Evolutionary conservation across 2,888 invertebrate species (phyloP), one percentile per base, ranked within the genome.

Genomic region (Lycophotia porphyrea): DNA sequence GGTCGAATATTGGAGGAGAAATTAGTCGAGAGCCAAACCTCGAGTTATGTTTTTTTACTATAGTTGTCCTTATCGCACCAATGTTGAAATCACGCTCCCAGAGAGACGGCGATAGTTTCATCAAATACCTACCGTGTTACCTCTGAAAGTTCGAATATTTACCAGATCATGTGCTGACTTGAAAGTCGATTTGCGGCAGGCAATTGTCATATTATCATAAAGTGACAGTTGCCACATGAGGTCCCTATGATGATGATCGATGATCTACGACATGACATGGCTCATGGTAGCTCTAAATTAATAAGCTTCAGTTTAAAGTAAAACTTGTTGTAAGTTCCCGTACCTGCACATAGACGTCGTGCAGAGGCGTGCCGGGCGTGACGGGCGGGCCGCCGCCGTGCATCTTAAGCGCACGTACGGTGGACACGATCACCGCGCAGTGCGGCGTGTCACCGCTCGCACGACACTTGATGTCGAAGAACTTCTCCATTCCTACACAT

Each of bases 351-450:
- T 99, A 99, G 88, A 98, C 99, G 61, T 97, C 97, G 81, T 98
- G 97, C 1, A 99, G 96, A 0, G 98, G 98, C n/a, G 97, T 94
- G 3, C 99, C 99, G 4, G 99, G 97, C 0, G 97, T 97, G 18
- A 99, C 99, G 0, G 98, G 92, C 0, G 99, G 99, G 0, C 99
- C 99, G 66, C 99, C 99, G 44, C 99, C 99, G 94, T 99, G 99
- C 99, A 99, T 99, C 97, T 99, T 99, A 73, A 99, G 97, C 31
- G 99, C 99, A 81, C 99, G 97, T 34, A 99, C 97, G 0, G 99
- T 99, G 1, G 98, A 97, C 58, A 99, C 99, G 63, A 99, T 96
- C 0, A 99, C 99, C 21, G 99, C 98, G 84, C 98, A 99, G 95
- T 98, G 98, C 11, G 99, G 99, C 27, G 96, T 91, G 83, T 98